Conservation (phyloP, 2,113 vertebrate genomes). For the Dissostichus mawsoni region DNA sequence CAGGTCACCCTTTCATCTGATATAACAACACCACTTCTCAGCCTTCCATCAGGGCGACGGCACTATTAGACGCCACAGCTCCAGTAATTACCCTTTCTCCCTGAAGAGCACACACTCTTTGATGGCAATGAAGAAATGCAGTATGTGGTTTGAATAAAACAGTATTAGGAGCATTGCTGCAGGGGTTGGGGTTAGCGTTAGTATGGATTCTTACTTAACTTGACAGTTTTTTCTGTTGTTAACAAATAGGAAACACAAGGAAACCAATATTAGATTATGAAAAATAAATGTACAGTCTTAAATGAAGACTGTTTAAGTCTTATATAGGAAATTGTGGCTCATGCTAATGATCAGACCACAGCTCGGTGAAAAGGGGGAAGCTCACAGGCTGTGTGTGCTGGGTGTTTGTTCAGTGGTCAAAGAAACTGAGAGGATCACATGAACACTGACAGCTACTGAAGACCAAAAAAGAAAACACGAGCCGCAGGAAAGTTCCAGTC, state of each 20-base stretch:
- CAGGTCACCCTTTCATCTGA: conserved; percentile 57
- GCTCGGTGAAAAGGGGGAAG: neutral
- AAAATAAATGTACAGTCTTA: neutral
- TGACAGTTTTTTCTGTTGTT: neutral
- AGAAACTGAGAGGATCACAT: conserved; percentile 10
- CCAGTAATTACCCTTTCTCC: conserved; percentile 29
- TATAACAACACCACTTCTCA: conserved; percentile 45
- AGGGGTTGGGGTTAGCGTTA: neutral
- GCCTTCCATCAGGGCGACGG: conserved; percentile 48
- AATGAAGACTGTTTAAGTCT: neutral
- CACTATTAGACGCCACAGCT: conserved; percentile 36
- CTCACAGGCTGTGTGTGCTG: conserved; percentile 5
- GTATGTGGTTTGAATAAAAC: conserved; percentile 24
- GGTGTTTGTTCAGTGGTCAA: conserved; percentile 15
- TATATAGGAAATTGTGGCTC: neutral
- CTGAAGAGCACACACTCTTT: conserved; percentile 25
- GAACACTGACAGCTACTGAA: conserved; percentile 34
- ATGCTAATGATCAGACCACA: conserved; percentile 6
- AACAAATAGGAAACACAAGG: neutral
- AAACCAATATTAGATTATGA: neutral
- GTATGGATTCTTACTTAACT: neutral
- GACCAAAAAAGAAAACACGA: conserved; percentile 54
- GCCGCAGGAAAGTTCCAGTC: conserved; percentile 29
- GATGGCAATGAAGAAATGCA: conserved; percentile 37
- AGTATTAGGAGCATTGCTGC: conserved; percentile 7